Conservation (phyloP, 2,113 vertebrate genomes). For the Myocastor coypus region DNA sequence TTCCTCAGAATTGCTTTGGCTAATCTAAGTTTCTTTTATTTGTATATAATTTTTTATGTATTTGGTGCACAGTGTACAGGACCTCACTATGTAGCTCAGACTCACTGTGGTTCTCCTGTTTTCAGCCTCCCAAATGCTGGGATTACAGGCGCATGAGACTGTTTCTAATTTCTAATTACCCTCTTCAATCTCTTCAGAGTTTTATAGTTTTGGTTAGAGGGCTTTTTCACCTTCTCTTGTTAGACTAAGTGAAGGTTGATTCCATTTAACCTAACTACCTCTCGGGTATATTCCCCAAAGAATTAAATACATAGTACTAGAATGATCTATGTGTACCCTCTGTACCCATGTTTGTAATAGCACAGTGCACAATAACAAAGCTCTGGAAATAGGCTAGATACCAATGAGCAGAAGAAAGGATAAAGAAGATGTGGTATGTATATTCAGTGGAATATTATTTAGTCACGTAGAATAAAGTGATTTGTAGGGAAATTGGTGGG, state of each 20-base stretch:
- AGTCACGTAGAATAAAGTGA: background rate
- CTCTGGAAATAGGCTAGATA: background rate
- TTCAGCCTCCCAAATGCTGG: no score
- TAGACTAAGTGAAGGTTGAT: background rate
- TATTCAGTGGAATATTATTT: background rate
- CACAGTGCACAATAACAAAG: background rate
- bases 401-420: background rate
- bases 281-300: background rate
- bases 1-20: background rate
- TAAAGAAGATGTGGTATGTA: background rate
- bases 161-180: background rate
- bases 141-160: background rate
- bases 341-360: background rate
- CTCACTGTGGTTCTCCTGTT: no score
- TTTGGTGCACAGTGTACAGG: no score
- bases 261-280: background rate
- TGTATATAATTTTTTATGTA: background rate
- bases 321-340: background rate
- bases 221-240: background rate
- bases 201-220: background rate
- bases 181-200: background rate
- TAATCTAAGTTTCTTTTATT: background rate
- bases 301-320: background rate
- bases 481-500: background rate
- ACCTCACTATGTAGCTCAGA: no score